Conservation (phyloP, 2,113 vertebrate species). For the Orthonyx spaldingii region DNA sequence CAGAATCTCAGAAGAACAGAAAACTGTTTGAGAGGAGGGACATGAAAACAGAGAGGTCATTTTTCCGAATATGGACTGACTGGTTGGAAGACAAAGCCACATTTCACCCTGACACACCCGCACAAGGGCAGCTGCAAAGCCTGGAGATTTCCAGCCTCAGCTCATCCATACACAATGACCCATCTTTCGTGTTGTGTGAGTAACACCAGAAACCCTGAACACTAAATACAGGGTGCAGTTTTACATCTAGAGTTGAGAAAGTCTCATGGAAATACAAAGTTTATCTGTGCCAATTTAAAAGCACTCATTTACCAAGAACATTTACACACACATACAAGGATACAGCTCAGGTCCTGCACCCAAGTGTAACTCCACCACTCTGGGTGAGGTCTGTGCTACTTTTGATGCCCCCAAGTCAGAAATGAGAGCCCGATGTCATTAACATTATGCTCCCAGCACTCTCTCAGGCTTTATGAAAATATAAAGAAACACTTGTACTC, state of each 20-base stretch:
- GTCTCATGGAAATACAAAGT: background rate
- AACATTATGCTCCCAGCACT: background rate
- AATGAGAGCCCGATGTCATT: background rate
- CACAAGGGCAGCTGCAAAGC: background rate
- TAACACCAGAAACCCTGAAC: background rate
- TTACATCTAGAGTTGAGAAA: background rate
- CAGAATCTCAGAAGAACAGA: background rate
- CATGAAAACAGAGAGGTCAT: conserved; percentile 14
- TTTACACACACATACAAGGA: background rate
- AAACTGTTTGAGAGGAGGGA: conserved; percentile 3
- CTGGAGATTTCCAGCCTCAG: background rate
- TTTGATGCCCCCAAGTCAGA: background rate
- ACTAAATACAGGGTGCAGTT: background rate
- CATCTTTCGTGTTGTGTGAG: background rate
- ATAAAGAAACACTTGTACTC: background rate
- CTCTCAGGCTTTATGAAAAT: background rate
- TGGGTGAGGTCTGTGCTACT: rapidly evolving
- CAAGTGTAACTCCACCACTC: rapidly evolving
- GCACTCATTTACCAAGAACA: background rate
- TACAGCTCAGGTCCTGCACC: background rate
- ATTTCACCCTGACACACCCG: background rate
- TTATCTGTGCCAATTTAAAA: background rate
- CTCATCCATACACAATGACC: background rate
- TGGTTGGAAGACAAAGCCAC: conserved; percentile 13
- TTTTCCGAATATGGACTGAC: conserved; percentile 11